Evolutionary conservation across 2,113 vertebrate species (phyloP).

Genomic region (Zosterops japonicus): DNA sequence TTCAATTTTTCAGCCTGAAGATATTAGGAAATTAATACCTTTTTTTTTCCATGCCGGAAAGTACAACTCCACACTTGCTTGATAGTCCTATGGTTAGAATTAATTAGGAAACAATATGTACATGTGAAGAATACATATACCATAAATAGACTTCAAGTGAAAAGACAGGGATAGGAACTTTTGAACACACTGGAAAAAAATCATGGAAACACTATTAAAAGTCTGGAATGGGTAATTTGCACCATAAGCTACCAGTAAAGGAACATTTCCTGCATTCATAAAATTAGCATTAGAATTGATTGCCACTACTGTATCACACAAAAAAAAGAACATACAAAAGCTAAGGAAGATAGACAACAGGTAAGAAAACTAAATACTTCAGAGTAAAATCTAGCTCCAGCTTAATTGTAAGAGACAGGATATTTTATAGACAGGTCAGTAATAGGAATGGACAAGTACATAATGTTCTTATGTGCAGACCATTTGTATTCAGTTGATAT

Average conservation of each 20-base stretch:
- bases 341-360: background rate
- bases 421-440: background rate
- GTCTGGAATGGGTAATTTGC: background rate
- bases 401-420: background rate
- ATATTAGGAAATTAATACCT: background rate
- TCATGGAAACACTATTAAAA: background rate
- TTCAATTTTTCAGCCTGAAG: background rate
- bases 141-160: background rate
- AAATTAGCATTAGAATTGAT: background rate
- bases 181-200: background rate
- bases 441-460: background rate
- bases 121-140: background rate
- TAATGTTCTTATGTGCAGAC: background rate
- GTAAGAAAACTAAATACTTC: background rate
- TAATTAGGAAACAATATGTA: background rate
- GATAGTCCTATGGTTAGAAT: background rate
- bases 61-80: background rate
- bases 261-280: background rate
- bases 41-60: background rate
- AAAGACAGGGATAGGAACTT: background rate
- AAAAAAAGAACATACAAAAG: background rate
- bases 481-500: background rate
- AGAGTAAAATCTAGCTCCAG: background rate
- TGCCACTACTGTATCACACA: background rate
- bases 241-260: background rate